Conservation (phyloP, 2,888 invertebrate genomes). For the Epirrhoe alternata region DNA sequence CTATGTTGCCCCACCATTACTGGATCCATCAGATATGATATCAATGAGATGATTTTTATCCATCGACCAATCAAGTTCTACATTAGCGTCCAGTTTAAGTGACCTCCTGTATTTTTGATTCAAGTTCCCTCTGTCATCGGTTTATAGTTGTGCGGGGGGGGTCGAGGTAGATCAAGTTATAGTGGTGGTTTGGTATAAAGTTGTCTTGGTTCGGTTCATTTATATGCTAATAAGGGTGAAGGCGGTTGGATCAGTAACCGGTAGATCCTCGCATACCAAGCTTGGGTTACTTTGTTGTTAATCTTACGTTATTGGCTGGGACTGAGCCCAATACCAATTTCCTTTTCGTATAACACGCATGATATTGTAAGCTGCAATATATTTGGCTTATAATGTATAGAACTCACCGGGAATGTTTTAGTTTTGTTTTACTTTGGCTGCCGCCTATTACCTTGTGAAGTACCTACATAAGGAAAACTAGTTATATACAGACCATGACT, state of each 20-base stretch:
- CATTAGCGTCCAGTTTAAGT: constrained; percentile 52
- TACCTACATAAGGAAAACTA: no score
- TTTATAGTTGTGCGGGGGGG: constrained; percentile 41
- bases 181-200: constrained; percentile 72
- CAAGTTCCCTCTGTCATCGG: constrained; percentile 32
- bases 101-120: constrained; percentile 55
- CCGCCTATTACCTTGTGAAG: no score
- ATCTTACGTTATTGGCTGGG: constrained; percentile 36
- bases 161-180: constrained; percentile 51
- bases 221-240: constrained; percentile 80
- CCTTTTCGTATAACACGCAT: constrained; percentile 15
- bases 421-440: not conserved
- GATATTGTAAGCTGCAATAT: constrained; percentile 25
- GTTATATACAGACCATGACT: no score
- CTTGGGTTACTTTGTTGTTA: constrained; percentile 43
- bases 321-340: constrained; percentile 32
- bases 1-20: constrained; percentile 70
- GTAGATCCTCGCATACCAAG: constrained; percentile 57
- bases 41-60: constrained; percentile 66
- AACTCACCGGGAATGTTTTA: constrained; percentile 8
- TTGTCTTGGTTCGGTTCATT: constrained; percentile 80
- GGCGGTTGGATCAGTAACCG: constrained; percentile 63
- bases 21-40: constrained; percentile 63
- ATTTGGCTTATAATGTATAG: constrained; percentile 21
- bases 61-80: constrained; percentile 42